These are phyloP conservation scores for Nothura maculosa DNA, from an alignment of 2,797 vertebrate species.

Conservation along the genomic window DNA sequence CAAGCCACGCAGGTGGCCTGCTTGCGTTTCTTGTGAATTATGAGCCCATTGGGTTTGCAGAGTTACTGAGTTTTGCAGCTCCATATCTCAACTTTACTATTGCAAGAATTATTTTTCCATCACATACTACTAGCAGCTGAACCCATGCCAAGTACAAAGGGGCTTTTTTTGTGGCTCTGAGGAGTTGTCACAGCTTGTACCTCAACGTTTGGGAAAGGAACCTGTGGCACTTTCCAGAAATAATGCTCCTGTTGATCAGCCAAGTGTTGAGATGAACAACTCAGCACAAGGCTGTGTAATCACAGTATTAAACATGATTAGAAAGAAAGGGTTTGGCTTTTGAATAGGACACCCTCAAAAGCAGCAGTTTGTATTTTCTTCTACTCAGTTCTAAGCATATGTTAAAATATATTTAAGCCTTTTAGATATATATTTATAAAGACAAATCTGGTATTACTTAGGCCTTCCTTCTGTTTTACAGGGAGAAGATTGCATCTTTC, in stretches of 20 bases:
- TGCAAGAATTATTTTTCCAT: neutral
- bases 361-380: neutral
- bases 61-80: neutral
- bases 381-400: neutral
- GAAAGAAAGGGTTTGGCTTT: neutral
- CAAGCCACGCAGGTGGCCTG: conserved; percentile 32
- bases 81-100: neutral
- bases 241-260: neutral
- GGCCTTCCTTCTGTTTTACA: neutral
- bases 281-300: neutral
- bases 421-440: neutral
- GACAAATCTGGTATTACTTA: neutral
- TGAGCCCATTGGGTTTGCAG: neutral
- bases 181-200: neutral
- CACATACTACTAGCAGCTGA: neutral
- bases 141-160: neutral
- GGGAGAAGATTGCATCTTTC: neutral
- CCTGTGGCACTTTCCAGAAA: neutral
- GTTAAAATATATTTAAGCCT: neutral
- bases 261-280: neutral
- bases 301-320: neutral
- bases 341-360: neutral
- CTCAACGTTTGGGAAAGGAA: neutral
- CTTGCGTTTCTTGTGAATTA: neutral
- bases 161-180: neutral